phyloP scores from a whole-genome alignment of 2,888 invertebrate genomes.

The Acanthosepion esculentum region DNA sequence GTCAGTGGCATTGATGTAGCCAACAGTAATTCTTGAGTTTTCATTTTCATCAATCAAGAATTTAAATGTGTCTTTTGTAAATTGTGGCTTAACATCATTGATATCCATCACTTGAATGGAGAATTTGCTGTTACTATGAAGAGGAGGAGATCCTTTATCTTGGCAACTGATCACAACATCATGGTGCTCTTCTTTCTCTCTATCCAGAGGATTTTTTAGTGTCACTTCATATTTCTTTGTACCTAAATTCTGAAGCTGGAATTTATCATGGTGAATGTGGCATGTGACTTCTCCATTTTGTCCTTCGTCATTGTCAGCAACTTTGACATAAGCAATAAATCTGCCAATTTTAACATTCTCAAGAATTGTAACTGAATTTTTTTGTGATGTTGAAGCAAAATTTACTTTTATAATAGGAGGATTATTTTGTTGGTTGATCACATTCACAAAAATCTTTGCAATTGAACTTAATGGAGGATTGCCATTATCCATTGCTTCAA shows the following conservation, averaged over 20 bases:
- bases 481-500: not conserved
- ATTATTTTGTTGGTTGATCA: not conserved
- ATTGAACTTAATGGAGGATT: not conserved
- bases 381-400: not conserved
- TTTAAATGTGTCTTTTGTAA: constrained; percentile 13
- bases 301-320: not conserved
- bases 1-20: not conserved
- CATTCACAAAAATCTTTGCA: not conserved
- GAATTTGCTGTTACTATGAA: constrained; percentile 33
- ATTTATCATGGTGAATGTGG: not conserved
- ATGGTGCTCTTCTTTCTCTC: constrained; percentile 13
- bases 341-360: not conserved
- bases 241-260: constrained; percentile 33
- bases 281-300: not conserved
- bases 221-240: not conserved
- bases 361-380: not conserved
- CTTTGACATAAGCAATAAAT: not conserved
- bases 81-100: not conserved
- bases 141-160: constrained; percentile 33
- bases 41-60: not conserved
- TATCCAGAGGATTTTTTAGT: not conserved
- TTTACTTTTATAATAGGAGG: not conserved
- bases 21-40: not conserved
- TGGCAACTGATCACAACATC: constrained; percentile 17
- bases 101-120: constrained; percentile 10